phyloP scores from a whole-genome alignment of 2,888 invertebrate species.

The Cryptocephalus primarius region DNA sequence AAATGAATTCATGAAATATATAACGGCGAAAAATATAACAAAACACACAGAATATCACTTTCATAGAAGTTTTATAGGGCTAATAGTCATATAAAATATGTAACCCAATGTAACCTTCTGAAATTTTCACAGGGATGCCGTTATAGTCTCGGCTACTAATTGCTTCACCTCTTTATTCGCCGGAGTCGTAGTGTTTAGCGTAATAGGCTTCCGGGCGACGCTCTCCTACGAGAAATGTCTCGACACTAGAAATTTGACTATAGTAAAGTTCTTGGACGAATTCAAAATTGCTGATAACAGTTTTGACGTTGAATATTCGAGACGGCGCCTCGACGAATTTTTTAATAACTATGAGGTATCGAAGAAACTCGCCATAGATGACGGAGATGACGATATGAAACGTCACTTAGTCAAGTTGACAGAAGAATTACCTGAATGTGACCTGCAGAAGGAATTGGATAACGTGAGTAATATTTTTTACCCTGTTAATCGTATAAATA shows the following conservation, averaged over 20 bases:
- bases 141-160: constrained; percentile 86
- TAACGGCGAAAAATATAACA: too few relatives aligned
- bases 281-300: constrained; percentile 27
- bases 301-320: constrained; percentile 40
- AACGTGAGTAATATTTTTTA: constrained; percentile 54
- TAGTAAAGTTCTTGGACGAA: constrained; percentile 45
- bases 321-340: constrained; percentile 45
- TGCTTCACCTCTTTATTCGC: constrained; percentile 95
- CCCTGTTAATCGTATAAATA: too few relatives aligned
- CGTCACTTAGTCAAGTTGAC: constrained; percentile 45
- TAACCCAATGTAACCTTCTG: too few relatives aligned
- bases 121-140: constrained; percentile 55
- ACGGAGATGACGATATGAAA: constrained; percentile 41
- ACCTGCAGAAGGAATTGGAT: constrained; percentile 75
- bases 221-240: constrained; percentile 72
- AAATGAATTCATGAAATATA: too few relatives aligned
- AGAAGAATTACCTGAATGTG: constrained; percentile 57
- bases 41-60: too few relatives aligned
- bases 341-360: too few relatives aligned
- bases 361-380: constrained; percentile 3
- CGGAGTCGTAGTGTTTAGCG: constrained; percentile 90
- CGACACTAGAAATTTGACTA: constrained; percentile 48
- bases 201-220: constrained; percentile 87
- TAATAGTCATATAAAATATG: too few relatives aligned
- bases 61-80: too few relatives aligned